Conservation (phyloP, 2,888 invertebrate species). For the Aquatica leii region DNA sequence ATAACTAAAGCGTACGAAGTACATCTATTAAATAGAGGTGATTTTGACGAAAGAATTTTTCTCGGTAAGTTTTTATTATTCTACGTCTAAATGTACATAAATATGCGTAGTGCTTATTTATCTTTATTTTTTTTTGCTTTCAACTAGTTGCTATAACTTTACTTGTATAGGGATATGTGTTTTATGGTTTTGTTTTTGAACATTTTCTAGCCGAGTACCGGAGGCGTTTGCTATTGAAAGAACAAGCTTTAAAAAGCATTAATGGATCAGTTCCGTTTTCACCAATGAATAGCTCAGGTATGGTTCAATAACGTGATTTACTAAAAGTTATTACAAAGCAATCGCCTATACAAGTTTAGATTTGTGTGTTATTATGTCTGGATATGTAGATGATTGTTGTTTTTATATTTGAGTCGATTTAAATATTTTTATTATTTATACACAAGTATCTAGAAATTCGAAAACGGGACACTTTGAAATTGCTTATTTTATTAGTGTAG, state of each 20-base stretch:
- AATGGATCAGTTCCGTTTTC: slow-evolving; percentile 28
- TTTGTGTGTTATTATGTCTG: not conserved
- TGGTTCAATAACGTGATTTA: slow-evolving; percentile 12
- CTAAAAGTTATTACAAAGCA: not conserved
- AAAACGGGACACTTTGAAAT: too few relatives aligned
- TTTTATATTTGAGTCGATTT: too few relatives aligned
- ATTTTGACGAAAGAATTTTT: slow-evolving; percentile 97
- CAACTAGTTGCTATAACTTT: slow-evolving; percentile 10
- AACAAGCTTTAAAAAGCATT: slow-evolving; percentile 31
- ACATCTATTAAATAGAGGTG: slow-evolving; percentile 88
- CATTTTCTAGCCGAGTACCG: slow-evolving; percentile 43
- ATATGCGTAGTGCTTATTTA: not conserved
- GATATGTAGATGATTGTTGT: not conserved
- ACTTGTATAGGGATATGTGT: slow-evolving; percentile 31
- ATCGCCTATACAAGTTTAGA: slow-evolving; percentile 29
- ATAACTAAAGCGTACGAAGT: slow-evolving; percentile 90
- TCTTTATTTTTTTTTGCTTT: slow-evolving; percentile 7
- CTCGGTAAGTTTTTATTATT: slow-evolving; percentile 68
- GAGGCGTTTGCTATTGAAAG: slow-evolving; percentile 39
- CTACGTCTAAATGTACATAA: not conserved
- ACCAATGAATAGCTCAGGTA: slow-evolving; percentile 24
- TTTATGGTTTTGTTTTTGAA: slow-evolving; percentile 27
- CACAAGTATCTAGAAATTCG: too few relatives aligned
- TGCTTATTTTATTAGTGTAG: too few relatives aligned
- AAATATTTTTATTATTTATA: too few relatives aligned